Percentiles rank a stretch among this genome's conserved stretches.
phyloP scores from a whole-genome alignment of 2,797 vertebrate species.

The Labeo calbasu region DNA sequence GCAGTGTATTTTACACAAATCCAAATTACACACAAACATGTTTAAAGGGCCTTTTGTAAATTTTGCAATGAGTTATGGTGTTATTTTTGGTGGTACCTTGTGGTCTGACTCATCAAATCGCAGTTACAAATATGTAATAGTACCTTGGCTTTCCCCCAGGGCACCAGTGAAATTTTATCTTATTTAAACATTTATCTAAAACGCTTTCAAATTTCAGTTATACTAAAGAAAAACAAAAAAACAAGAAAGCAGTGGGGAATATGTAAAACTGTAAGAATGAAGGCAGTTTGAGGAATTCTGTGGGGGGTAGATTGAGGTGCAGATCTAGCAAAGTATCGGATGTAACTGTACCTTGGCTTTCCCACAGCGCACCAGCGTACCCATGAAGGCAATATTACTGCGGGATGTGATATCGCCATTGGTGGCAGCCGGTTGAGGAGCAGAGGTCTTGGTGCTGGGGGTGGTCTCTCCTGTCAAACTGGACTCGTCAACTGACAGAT shows the following conservation, averaged over 20 bases:
- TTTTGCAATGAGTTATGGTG: not conserved
- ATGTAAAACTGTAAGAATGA: not conserved
- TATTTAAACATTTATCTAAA: slow-evolving; percentile 8
- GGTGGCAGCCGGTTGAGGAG: slow-evolving; percentile 78
- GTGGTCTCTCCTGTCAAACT: slow-evolving; percentile 95
- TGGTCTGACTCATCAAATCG: not conserved
- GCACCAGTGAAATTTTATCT: slow-evolving; percentile 77
- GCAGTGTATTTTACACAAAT: not conserved
- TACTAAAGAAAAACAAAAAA: not conserved
- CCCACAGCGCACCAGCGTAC: slow-evolving; percentile 93
- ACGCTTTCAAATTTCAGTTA: not conserved
- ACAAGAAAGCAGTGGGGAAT: not conserved
- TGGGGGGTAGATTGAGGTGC: not conserved
- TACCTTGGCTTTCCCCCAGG: slow-evolving; percentile 96
- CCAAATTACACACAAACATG: not conserved
- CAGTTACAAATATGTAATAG: not conserved
- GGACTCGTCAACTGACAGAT: slow-evolving; percentile 93
- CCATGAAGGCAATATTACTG: slow-evolving; percentile 97
- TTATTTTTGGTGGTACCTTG: not conserved
- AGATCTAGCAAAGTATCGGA: not conserved
- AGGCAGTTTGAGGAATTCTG: not conserved
- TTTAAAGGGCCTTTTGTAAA: not conserved
- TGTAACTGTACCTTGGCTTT: slow-evolving; percentile 88
- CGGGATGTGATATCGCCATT: slow-evolving; percentile 93
- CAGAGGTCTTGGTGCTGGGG: slow-evolving; percentile 87